These are phyloP conservation scores for Strongylocentrotus purpuratus DNA, from an alignment of 35 echinoderm and acorn worm species.

Conservation along the genomic window DNA sequence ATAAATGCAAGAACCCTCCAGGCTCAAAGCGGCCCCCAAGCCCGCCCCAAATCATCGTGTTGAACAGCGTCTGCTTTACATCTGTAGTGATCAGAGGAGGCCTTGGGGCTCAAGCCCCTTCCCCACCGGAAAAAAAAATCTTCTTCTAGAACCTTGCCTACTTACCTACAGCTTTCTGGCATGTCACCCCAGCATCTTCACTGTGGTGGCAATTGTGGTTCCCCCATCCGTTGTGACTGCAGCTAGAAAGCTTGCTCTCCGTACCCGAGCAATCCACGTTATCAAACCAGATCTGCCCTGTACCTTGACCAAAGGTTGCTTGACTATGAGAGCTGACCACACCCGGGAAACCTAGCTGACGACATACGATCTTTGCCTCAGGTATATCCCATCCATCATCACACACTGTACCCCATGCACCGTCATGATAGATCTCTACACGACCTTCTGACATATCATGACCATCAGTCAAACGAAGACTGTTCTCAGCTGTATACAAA, in stretches of 20 bases:
- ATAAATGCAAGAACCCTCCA: too few species aligned
- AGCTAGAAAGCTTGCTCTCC: background rate
- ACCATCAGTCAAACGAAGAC: background rate
- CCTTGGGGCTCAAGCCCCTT: too few species aligned
- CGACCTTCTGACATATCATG: background rate
- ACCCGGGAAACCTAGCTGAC: background rate
- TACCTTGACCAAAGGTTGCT: background rate
- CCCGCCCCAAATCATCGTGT: too few species aligned
- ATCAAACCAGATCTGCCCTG: background rate
- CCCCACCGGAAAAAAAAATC: too few species aligned
- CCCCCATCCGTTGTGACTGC: background rate
- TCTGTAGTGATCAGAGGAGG: too few species aligned
- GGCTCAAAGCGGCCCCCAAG: too few species aligned
- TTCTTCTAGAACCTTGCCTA: too few species aligned
- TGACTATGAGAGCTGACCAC: background rate
- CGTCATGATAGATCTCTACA: background rate
- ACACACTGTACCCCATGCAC: background rate
- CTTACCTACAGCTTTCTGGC: background rate
- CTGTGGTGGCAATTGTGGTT: background rate
- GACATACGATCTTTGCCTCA: background rate
- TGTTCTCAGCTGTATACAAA: background rate
- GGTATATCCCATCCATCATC: background rate
- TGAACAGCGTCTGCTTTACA: too few species aligned
- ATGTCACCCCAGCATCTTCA: background rate
- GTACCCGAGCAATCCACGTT: background rate